Evolutionary conservation across 2,888 invertebrate species (phyloP), one percentile per base, ranked within the genome.

Genomic region (Cheilosia soror): DNA sequence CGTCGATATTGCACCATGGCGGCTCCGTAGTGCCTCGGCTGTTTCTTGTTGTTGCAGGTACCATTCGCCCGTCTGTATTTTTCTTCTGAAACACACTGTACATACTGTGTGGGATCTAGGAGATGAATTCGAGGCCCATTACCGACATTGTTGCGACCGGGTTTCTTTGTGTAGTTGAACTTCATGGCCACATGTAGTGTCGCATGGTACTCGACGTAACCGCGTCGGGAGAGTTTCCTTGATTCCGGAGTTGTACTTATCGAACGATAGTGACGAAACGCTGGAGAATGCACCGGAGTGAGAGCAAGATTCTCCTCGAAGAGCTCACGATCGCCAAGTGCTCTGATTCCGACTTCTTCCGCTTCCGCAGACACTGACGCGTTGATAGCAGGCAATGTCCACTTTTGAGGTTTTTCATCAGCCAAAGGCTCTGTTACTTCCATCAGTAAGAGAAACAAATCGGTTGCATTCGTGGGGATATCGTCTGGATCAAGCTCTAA

Each of bases 31-130:
- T 92, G 92, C n/a, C 93, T 90, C 0, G 95, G 95, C 87, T 96
- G 92, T 7, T 93, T 88, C 77, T 95, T 90, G 90, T 96, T 96
- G 90, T 97, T 97, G 90, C 97, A 97, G 3, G 94, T 94, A 0
- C 97, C 97, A 88, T 96, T 95, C 44, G 94, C 93, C 0, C 93
- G 93, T 20, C 97, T 93, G 90, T 95, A 97, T 88, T 93, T 94
- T 25, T 92, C 91, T 78, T 90, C 90, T 31, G 90, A 90, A 9
- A 90, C 88, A 76, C 94, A 94, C 0, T 92, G 90, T 0, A 92
- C 83, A 7, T 88, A 89, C 0, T 88, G 76, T 1, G 87, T 85
- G 1, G 90, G 89, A 87, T 91, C 90, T 0, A 88, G 88, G 4
- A 92, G 78, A 20, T 88, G 83, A 7, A 92, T 90, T 11, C 68